These are phyloP conservation scores for Condylura cristata DNA, from an alignment of 2,113 vertebrate species.

Conservation along the genomic window DNA sequence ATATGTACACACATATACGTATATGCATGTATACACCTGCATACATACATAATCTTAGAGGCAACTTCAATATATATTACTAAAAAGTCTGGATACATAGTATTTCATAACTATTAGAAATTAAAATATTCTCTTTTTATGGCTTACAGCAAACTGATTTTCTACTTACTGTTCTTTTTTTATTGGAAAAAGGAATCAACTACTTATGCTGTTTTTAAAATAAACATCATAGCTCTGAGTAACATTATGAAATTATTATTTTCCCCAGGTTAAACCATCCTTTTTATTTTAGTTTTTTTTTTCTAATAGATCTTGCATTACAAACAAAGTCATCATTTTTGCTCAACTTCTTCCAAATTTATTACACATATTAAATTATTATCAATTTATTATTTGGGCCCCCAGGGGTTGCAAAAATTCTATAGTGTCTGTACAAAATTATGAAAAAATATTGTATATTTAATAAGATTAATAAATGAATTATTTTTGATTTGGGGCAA, in stretches of 20 bases:
- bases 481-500: not conserved
- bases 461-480: not conserved
- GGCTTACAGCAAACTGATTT: not conserved
- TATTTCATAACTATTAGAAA: not conserved
- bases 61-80: not conserved
- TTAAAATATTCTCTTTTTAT: conserved; percentile 24
- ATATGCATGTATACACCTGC: not conserved
- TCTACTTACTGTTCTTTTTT: conserved; percentile 12
- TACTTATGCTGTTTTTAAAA: not conserved
- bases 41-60: not conserved
- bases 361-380: not conserved
- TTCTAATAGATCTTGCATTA: not conserved
- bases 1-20: not conserved
- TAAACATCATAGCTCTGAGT: conserved; percentile 12
- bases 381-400: conserved; percentile 7
- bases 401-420: not conserved
- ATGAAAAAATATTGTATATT: too few relatives aligned
- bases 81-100: not conserved
- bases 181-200: not conserved
- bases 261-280: not conserved
- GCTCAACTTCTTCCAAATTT: not conserved
- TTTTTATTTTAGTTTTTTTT: conserved; percentile 14
- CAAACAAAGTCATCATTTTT: not conserved
- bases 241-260: conserved; percentile 33
- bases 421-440: not conserved